These are phyloP conservation scores for Metopolophium dirhodum DNA, from an alignment of 1,140 invertebrate genomes.

Conservation along the genomic window DNA sequence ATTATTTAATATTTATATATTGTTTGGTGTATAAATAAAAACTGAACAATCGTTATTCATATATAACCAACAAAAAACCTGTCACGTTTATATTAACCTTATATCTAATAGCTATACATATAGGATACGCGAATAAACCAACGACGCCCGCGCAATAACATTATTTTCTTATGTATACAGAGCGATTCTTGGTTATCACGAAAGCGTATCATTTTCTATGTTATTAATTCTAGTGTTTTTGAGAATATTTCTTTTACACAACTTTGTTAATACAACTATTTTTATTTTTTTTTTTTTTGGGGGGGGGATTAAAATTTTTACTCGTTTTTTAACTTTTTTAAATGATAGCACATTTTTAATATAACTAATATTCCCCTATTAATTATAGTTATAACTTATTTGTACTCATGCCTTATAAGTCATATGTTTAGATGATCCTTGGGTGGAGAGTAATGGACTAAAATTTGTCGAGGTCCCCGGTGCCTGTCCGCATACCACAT, in stretches of 20 bases:
- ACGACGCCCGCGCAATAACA: not conserved
- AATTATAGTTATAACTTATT: not conserved
- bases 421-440: not conserved
- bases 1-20: not conserved
- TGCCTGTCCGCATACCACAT: not conserved
- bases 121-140: not conserved
- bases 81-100: constrained; percentile 1
- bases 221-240: not conserved
- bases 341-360: not conserved
- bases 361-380: not conserved
- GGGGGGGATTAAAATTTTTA: not conserved
- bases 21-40: not conserved
- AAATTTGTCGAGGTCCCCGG: not conserved
- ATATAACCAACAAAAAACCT: not conserved
- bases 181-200: not conserved
- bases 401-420: no score
- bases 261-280: not conserved
- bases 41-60: not conserved
- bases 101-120: not conserved
- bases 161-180: not conserved
- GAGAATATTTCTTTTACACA: not conserved
- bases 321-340: no score
- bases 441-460: not conserved
- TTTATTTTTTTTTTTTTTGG: no score
- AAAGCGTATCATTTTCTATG: not conserved